phyloP scores from a whole-genome alignment of 2,113 vertebrate genomes.

The Galemys pyrenaicus region DNA sequence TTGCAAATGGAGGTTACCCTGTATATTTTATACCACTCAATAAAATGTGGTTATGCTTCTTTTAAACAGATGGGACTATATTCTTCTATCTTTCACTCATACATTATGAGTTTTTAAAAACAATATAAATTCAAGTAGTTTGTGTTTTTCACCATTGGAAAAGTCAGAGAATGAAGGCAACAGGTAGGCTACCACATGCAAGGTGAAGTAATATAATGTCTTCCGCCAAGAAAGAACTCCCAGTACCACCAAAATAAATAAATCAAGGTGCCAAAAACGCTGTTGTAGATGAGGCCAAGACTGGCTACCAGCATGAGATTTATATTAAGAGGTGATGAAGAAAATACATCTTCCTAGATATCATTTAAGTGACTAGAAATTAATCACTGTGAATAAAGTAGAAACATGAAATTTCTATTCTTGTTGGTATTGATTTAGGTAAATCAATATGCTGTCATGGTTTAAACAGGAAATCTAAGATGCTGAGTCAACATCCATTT shows the following conservation, averaged over 20 bases:
- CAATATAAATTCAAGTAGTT: slow-evolving; percentile 7
- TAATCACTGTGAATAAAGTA: neutral
- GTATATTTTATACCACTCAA: neutral
- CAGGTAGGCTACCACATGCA: neutral
- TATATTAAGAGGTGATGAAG: neutral
- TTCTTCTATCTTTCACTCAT: neutral
- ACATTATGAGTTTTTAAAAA: neutral
- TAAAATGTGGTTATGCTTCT: neutral
- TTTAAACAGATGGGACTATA: neutral
- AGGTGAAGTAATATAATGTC: neutral
- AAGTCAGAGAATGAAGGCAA: neutral
- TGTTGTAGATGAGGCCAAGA: neutral
- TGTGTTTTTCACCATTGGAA: neutral
- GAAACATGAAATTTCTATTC: neutral
- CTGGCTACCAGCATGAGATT: neutral
- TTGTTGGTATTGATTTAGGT: neutral
- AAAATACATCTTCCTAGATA: neutral
- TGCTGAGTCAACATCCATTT: neutral
- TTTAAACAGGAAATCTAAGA: slow-evolving; percentile 13
- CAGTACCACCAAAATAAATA: slow-evolving; percentile 4
- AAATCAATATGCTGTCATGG: neutral
- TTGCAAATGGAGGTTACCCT: neutral
- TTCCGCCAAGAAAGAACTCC: neutral
- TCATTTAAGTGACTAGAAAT: neutral
- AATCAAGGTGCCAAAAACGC: neutral